These are phyloP conservation scores for Varanus komodoensis DNA, from an alignment of 2,113 vertebrate genomes.

Conservation along the genomic window DNA sequence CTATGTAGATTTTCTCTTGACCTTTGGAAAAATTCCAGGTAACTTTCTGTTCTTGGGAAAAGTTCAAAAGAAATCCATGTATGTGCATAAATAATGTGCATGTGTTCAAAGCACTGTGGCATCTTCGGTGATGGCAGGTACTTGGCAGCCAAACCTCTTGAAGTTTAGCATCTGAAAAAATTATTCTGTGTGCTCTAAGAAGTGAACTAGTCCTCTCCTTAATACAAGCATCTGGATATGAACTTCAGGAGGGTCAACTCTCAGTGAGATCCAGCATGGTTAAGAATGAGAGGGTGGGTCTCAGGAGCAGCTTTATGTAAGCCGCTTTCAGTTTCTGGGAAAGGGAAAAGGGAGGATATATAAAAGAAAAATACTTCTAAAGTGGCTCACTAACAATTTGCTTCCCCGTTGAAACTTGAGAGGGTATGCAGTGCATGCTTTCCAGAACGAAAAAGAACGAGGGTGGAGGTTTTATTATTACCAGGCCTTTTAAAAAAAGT, in stretches of 20 bases:
- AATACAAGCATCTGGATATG: neutral
- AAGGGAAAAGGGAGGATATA: no score
- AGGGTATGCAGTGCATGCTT: no score
- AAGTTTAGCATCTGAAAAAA: neutral
- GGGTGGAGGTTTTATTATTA: neutral
- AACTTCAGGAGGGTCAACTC: neutral
- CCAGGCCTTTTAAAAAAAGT: no score
- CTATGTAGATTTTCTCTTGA: neutral
- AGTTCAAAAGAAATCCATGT: neutral
- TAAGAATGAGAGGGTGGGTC: no score
- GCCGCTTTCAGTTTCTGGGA: no score
- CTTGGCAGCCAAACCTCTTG: neutral
- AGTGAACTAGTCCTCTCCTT: neutral
- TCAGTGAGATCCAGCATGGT: no score
- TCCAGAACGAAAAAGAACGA: neutral
- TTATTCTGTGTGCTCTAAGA: neutral
- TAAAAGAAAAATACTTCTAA: no score
- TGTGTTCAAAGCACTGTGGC: neutral
- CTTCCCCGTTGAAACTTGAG: no score
- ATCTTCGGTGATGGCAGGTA: neutral
- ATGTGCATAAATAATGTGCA: neutral
- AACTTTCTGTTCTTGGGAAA: neutral
- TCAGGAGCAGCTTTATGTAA: no score
- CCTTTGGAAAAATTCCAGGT: conserved; percentile 22
- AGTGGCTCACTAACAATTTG: neutral